Base-by-base conservation (phyloP, 2,797 vertebrate genomes). In the Cyprinodon diabolis region DNA sequence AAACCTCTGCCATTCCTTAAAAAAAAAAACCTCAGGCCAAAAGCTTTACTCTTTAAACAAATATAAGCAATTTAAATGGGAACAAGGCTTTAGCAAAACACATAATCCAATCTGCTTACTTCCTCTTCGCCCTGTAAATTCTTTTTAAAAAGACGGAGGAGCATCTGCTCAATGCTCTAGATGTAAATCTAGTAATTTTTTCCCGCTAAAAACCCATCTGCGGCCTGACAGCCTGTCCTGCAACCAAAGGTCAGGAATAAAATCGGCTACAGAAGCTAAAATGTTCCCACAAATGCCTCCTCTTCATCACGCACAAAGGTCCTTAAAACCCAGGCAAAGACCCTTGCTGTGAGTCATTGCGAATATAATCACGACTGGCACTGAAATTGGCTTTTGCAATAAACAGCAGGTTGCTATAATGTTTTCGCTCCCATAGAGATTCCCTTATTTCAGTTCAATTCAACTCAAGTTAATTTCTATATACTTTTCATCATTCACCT, bases 21-120 rank as follows among this genome's bases (percentile, higher is more conserved):
- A 82, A 43, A 85, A 89, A 80, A 43, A 85, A 89, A 80, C 69
- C 83, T 81, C 58, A 66, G 77, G 84, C 77, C 74, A 76, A 62
- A 56, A 65, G 80, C 78, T 77, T 72, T 40, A 85, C 76, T 79
- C 54, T 84, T 84, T 83, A 87, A 87, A 87, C 72, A 81, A 87
- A 91, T 74, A 88, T 40, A 79, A 88, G 84, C 83, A 84, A 71
- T 85, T 84, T 75, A 81, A 83, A 47, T 55, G 63, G 8, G 62
- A 72, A 71, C 45, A 69, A 86, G 70, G 74, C 72, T 87, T 86
- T 37, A 40, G 65, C 6, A 69, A 81, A 74, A 77, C 75, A 49
- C 77, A 83, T 66, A 81, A 84, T 79, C 78, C 88, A 85, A 90
- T 88, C 86, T 86, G 79, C 72, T 83, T 72, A 45, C 72, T 71